Base-by-base conservation (phyloP, 2,888 invertebrate species). In the Epinotia brunnichana region DNA sequence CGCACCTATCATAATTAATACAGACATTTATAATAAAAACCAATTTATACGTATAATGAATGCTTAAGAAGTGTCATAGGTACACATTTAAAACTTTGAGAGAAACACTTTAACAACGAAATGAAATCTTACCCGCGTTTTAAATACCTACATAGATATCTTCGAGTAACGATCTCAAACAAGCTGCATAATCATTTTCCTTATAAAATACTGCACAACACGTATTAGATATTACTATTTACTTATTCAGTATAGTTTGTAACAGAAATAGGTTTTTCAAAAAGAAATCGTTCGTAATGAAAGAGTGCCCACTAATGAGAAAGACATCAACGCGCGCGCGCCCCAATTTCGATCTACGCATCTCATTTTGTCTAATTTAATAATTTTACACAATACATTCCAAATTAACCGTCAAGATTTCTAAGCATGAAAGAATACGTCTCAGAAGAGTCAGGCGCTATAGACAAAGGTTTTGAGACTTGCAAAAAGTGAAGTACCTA, bases 251-350 rank as follows among this genome's bases (percentile, higher is more conserved):
- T 19, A 11, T 1, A 21, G 2, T 63, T 51, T 10, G 13, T 41
- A 7, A 35, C 11, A 51, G 9, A 17, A 63, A 19, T 13, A 7
- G 3, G 5, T 51, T 7, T 17, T 54, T 21, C 17, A 5, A 44
- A 61, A 1, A 54, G 0, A 66, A 41, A 24, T 56, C 13, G 3
- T 24, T 11, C 13, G 41, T 41, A 44, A 21, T 15, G 41, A 41
- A 41, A 24, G 77, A 74, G 74, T 76, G 72, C 76, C 77, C 80
- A 35, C 62, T 57, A 75, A 59, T 86, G 84, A 79, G 81, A 81
- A 83, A 91, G 91, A 91, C 90, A 87, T 91, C 89, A 90, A 91
- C 91, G 91, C 87, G 90, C 82, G 89, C 82, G 44, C 60, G 29
- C 74, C 48, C n/a, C 4, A 59, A 29, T 60, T 51, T 35, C 15